A percentile compares a stretch with the other conserved stretches of the same genome.
These are phyloP conservation scores for Drosophila acutilabella DNA, from an alignment of 2,888 invertebrate species.

Conservation along the genomic window DNA sequence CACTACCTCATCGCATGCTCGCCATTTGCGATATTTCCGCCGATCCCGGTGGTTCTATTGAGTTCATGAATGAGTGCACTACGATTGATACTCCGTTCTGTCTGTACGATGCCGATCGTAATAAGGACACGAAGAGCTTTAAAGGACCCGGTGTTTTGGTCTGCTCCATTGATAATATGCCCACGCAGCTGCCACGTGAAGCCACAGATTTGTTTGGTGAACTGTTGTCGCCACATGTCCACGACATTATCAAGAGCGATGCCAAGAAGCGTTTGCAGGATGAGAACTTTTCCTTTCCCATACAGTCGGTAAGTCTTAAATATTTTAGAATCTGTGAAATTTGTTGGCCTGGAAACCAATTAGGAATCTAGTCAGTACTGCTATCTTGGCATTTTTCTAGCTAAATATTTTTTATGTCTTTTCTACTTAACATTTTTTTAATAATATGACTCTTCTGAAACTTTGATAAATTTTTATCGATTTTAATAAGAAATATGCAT, in stretches of 20 bases:
- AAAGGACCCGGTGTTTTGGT: conserved; percentile 98
- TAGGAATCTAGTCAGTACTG: too few relatives aligned
- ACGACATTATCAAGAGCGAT: conserved; percentile 94
- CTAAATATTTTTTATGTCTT: too few relatives aligned
- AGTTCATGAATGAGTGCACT: conserved; percentile 99
- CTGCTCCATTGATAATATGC: conserved; percentile 99
- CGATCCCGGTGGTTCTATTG: conserved; percentile 99
- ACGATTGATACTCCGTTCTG: conserved; percentile 99
- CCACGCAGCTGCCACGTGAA: conserved; percentile 98
- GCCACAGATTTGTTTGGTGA: conserved; percentile 99
- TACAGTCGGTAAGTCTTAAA: conserved; percentile 81
- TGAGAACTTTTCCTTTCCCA: conserved; percentile 87
- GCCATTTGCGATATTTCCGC: conserved; percentile 99
- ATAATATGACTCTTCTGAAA: too few relatives aligned
- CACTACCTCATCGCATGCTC: conserved; percentile 95
- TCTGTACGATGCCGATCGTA: conserved; percentile 99
- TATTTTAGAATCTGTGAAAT: neutral
- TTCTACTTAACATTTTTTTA: too few relatives aligned
- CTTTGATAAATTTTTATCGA: too few relatives aligned
- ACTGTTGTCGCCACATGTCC: conserved; percentile 93
- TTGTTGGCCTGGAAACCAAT: too few relatives aligned
- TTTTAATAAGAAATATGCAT: too few relatives aligned
- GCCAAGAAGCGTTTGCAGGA: conserved; percentile 92
- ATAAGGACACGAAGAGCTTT: conserved; percentile 98
- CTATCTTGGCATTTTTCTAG: too few relatives aligned